Conservation (phyloP, 2,888 invertebrate species). For the Plusia festucae region DNA sequence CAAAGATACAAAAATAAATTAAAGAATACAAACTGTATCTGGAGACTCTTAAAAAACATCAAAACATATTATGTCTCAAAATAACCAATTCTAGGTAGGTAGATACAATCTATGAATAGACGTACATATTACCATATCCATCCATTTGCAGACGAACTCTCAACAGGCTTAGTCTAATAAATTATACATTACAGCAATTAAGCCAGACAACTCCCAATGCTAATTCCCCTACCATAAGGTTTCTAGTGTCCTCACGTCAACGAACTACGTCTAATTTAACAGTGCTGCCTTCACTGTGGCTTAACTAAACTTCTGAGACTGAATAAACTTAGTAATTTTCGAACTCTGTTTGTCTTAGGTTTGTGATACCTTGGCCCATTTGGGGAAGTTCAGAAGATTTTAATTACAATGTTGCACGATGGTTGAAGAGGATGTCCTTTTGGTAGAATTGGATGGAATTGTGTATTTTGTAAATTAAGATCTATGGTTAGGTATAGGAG, state of each 20-base stretch:
- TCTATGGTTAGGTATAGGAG: too few relatives aligned
- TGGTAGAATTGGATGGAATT: not conserved
- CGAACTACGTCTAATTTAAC: slow-evolving; percentile 16
- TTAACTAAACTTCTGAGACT: slow-evolving; percentile 34
- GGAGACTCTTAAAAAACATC: too few relatives aligned
- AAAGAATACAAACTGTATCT: too few relatives aligned
- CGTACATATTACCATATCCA: not conserved
- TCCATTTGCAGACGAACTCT: not conserved
- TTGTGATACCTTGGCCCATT: slow-evolving; percentile 20
- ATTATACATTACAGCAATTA: slow-evolving; percentile 10
- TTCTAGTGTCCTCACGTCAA: slow-evolving; percentile 14
- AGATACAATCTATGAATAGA: not conserved
- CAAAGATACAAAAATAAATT: too few relatives aligned
- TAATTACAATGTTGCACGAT: not conserved
- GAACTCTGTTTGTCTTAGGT: slow-evolving; percentile 24
- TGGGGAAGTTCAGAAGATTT: slow-evolving; percentile 26
- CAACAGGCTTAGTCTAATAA: not conserved
- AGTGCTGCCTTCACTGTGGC: slow-evolving; percentile 25
- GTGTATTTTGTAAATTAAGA: not conserved
- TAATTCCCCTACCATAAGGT: slow-evolving; percentile 4
- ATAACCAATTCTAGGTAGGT: not conserved
- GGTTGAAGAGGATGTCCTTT: not conserved
- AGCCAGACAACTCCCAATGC: not conserved
- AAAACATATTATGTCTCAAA: too few relatives aligned
- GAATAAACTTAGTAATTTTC: slow-evolving; percentile 44